Conservation (phyloP, 1,140 invertebrate genomes). For the Papilio xuthus region DNA sequence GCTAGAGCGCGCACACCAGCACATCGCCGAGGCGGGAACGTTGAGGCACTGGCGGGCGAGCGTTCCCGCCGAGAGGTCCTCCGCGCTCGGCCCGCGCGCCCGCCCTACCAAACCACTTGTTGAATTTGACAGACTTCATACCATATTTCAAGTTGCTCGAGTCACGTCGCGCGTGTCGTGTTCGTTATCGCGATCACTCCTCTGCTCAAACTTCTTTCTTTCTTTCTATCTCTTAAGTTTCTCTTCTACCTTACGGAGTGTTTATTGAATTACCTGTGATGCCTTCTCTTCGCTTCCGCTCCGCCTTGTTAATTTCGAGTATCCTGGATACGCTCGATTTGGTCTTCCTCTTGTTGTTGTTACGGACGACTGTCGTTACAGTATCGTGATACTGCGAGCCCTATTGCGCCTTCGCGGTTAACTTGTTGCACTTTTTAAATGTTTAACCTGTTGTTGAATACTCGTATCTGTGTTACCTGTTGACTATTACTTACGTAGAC, state of each 20-base stretch:
- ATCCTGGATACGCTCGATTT: constrained; percentile 63
- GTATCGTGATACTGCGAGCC: constrained; percentile 55
- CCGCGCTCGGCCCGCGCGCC: constrained; percentile 58
- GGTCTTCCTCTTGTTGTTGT: constrained; percentile 71
- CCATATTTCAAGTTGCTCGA: constrained; percentile 56
- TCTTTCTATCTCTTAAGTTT: constrained; percentile 39
- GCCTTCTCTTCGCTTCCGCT: constrained; percentile 66
- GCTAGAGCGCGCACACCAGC: constrained; percentile 54
- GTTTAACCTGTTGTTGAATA: constrained; percentile 75
- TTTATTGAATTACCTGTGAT: constrained; percentile 63
- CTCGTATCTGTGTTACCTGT: constrained; percentile 79
- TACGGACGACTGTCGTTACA: constrained; percentile 64
- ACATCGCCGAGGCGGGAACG: constrained; percentile 51
- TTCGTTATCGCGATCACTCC: constrained; percentile 36
- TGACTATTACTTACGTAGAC: constrained; percentile 75
- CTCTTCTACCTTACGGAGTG: constrained; percentile 20
- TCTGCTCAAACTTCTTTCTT: constrained; percentile 47
- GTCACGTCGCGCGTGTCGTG: constrained; percentile 59
- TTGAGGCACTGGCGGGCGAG: constrained; percentile 70
- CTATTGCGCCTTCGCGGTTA: constrained; percentile 50
- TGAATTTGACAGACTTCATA: constrained; percentile 70
- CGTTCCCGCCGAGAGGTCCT: constrained; percentile 71
- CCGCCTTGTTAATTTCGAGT: constrained; percentile 55
- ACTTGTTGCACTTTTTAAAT: constrained; percentile 76
- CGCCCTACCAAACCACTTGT: constrained; percentile 74